Base-by-base conservation (phyloP, 2,113 vertebrate genomes). In the Syngnathus typhle region DNA sequence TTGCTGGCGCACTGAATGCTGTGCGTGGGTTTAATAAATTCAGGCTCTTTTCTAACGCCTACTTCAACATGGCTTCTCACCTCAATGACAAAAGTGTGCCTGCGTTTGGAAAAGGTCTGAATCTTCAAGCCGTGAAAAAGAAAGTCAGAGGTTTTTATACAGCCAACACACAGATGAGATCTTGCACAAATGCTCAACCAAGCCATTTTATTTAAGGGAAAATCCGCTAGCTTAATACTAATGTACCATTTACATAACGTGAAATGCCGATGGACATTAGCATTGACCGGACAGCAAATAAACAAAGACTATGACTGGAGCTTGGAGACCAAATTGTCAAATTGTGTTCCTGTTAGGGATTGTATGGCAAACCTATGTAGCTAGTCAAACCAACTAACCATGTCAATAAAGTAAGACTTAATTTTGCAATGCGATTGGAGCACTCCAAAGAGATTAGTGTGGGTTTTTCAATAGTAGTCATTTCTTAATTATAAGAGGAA, bases 1-100 rank as follows among this genome's bases (percentile, higher is more conserved):
- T 73, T 68, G 71, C 78, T 74, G 82, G 64, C 36, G 64, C 67
- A 58, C 77, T 80, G 70, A 76, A 82, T 74, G 80, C 72, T 60
- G 63, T 69, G 74, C 80, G 82, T 77, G 79, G 66, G 70, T 77
- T 84, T 84, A 84, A 86, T 83, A 84, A 86, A 88, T 86, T 84
- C 76, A 78, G 59, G 3, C 78, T 77, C 60, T 69, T 60, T 79
- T 58, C 64, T 74, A 58, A 61, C 67, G 55, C 81, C 77, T 68
- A 78, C 77, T 77, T 71, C 47, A 60, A 68, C 69, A 47, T 71
- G 58, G 54, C 70, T 72, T 47, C 63, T 69, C 55, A 66, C 41
- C 76, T 66, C 71, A 5, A 38, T 1, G 44, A 55, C 32, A 16
- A 63, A 58, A 46, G 63, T 70, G 55, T 55, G 60, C 46, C 27